Evolutionary conservation across 2,113 vertebrate genomes (phyloP).

Genomic region (Oncorhynchus tshawytscha): DNA sequence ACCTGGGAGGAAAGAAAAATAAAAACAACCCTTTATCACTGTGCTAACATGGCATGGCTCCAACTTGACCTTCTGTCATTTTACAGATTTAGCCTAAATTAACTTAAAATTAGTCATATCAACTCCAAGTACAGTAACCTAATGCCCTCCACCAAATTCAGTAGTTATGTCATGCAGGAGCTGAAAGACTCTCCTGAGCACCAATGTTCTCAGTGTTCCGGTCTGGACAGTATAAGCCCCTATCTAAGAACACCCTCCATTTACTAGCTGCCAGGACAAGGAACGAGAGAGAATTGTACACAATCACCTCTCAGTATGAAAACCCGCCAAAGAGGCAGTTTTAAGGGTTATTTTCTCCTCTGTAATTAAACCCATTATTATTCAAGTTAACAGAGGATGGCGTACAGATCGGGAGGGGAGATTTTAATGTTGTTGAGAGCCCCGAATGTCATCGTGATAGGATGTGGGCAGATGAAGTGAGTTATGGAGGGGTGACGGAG

Average conservation of each 20-base stretch:
- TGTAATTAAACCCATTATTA: constrained; percentile 40
- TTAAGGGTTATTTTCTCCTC: constrained; percentile 18
- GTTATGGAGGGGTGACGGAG: constrained; percentile 36
- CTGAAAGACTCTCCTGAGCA: neutral
- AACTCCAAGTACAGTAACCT: neutral
- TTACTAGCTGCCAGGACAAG: constrained; percentile 6
- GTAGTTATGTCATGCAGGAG: neutral
- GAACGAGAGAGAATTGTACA: neutral
- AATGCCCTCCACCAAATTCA: neutral
- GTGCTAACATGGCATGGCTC: too few relatives aligned
- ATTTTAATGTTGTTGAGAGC: constrained; percentile 42
- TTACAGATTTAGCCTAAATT: too few relatives aligned
- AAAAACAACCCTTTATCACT: neutral
- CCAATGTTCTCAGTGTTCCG: neutral
- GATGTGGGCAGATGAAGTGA: constrained; percentile 18
- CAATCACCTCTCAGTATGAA: constrained; percentile 2
- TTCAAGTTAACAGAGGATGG: constrained; percentile 35
- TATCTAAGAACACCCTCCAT: neutral
- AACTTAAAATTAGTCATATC: too few relatives aligned
- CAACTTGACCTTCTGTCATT: too few relatives aligned
- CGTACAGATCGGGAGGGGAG: constrained; percentile 32
- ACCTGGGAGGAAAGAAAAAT: constrained; percentile 67
- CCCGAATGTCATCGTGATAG: constrained; percentile 35
- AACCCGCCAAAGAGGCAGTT: constrained; percentile 15
- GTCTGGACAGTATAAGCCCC: neutral